Evolutionary conservation across 2,797 vertebrate genomes (phyloP).

Genomic region (Thripadectes ignobilis): DNA sequence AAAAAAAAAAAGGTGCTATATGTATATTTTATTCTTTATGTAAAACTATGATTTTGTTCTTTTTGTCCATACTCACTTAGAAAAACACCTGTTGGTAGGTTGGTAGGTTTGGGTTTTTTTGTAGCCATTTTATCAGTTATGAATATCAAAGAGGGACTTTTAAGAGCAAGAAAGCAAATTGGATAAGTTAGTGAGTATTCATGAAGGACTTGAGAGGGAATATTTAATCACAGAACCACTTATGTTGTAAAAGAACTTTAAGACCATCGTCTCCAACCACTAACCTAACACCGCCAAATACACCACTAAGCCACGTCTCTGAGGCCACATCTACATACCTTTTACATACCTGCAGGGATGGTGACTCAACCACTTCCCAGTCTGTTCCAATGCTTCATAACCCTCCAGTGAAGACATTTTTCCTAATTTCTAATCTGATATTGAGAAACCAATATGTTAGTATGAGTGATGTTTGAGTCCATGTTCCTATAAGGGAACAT

Average conservation of each 20-base stretch:
- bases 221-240: background rate
- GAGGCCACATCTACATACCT: no score
- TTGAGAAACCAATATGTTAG: background rate
- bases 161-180: background rate
- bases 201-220: background rate
- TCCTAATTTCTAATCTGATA: background rate
- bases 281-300: background rate
- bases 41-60: background rate
- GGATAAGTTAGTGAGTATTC: background rate
- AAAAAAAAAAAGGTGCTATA: background rate
- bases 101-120: rapidly evolving
- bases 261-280: background rate
- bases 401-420: background rate
- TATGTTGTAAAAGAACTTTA: background rate
- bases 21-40: background rate
- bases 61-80: background rate
- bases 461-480: background rate
- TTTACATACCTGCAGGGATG: background rate
- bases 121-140: background rate
- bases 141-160: background rate
- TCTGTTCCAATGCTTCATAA: background rate
- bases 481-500: rapidly evolving
- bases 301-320: background rate
- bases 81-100: background rate
- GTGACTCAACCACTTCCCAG: background rate